A percentile compares a stretch with the other conserved stretches of the same genome.
Conservation (phyloP, 2,113 vertebrate species). For the Megaleporinus macrocephalus region DNA sequence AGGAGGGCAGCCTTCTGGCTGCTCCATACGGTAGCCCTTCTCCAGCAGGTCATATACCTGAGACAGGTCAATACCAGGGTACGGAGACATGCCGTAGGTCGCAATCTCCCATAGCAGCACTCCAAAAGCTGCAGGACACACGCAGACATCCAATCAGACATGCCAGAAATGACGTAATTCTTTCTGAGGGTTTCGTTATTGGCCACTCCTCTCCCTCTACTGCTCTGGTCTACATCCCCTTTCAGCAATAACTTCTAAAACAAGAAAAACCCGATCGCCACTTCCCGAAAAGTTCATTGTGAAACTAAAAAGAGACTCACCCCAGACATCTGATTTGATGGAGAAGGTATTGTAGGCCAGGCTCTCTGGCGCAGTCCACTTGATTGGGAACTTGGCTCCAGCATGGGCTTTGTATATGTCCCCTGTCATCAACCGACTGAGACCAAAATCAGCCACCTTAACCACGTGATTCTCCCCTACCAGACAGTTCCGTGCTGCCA, state of each 20-base stretch:
- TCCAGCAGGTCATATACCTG: constrained; percentile 98
- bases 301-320: constrained; percentile 76
- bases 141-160: constrained; percentile 26
- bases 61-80: constrained; percentile 97
- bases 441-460: constrained; percentile 96
- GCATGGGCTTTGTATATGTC: constrained; percentile 99
- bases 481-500: constrained; percentile 96
- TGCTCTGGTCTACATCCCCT: too few relatives aligned
- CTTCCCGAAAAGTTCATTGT: too few relatives aligned
- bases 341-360: constrained; percentile 99
- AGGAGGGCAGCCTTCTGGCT: constrained; percentile 96
- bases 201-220: too few relatives aligned
- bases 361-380: constrained; percentile 98
- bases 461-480: constrained; percentile 98
- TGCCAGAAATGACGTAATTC: background rate
- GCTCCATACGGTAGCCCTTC: constrained; percentile 99
- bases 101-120: constrained; percentile 98
- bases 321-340: constrained; percentile 99
- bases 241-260: background rate
- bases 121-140: constrained; percentile 86
- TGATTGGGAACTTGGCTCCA: constrained; percentile 98
- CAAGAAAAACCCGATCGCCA: too few relatives aligned
- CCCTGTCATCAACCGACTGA: constrained; percentile 96
- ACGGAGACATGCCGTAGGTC: constrained; percentile 98
- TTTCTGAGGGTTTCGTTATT: too few relatives aligned